A percentile compares a stretch with the other conserved stretches of the same genome.
These are phyloP conservation scores for Podiceps cristatus DNA, from an alignment of 2,113 vertebrate species.

Conservation along the genomic window DNA sequence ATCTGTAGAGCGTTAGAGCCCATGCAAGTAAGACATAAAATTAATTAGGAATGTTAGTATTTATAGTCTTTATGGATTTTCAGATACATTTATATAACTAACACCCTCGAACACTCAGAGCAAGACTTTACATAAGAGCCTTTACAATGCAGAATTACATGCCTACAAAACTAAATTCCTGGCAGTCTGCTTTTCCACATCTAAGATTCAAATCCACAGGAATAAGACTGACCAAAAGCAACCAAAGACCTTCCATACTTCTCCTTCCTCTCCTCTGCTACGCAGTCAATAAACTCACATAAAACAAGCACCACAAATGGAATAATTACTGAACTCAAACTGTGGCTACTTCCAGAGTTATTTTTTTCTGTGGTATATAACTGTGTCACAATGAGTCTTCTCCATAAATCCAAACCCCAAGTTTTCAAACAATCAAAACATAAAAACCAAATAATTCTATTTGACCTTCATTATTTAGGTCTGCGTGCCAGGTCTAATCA, in stretches of 20 bases:
- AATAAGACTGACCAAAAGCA: background rate
- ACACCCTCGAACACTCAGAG: background rate
- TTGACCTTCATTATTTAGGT: constrained; percentile 64
- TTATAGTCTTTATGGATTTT: background rate
- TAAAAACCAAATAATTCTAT: background rate
- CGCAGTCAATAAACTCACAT: background rate
- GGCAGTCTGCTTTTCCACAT: background rate
- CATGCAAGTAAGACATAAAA: background rate
- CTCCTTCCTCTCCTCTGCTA: background rate
- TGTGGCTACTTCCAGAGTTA: background rate
- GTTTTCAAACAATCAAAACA: constrained; percentile 25
- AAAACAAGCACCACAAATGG: background rate
- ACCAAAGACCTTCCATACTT: background rate
- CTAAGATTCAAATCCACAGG: background rate
- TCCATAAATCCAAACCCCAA: background rate
- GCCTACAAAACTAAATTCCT: background rate
- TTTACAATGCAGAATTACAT: background rate
- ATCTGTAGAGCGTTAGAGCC: background rate
- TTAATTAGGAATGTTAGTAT: background rate
- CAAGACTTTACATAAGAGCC: background rate
- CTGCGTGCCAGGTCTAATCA: constrained; percentile 57
- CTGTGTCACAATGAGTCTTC: background rate
- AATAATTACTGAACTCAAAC: background rate
- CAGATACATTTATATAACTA: background rate
- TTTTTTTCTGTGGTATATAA: background rate